phyloP scores from a whole-genome alignment of 2,113 vertebrate species.

The Tupaia tana region DNA sequence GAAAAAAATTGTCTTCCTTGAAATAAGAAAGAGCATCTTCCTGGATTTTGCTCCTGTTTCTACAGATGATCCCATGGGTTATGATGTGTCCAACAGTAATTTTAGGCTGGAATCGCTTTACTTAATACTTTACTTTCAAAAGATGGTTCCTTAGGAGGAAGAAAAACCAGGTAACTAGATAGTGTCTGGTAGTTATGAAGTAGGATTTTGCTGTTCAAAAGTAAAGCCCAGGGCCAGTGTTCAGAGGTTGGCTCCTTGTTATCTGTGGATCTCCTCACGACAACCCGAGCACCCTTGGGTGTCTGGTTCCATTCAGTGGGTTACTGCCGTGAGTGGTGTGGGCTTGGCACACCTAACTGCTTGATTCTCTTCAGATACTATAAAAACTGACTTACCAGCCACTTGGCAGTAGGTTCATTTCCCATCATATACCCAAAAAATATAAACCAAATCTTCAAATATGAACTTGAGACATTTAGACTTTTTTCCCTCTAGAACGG shows the following conservation, averaged over 20 bases:
- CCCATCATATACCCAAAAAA: neutral
- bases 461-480: constrained; percentile 17
- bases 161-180: neutral
- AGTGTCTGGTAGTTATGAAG: fast-evolving
- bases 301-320: neutral
- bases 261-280: neutral
- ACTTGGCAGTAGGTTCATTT: neutral
- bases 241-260: neutral
- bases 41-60: neutral
- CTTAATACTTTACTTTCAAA: neutral
- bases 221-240: neutral
- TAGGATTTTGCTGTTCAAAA: neutral
- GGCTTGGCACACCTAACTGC: neutral
- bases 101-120: neutral
- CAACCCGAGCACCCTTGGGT: neutral
- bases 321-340: neutral
- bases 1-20: neutral
- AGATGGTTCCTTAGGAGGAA: neutral
- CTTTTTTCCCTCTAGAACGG: neutral
- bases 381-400: neutral
- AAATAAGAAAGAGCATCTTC: neutral
- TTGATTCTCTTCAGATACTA: neutral
- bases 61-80: neutral
- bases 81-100: neutral
- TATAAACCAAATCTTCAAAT: neutral